Base-by-base conservation (phyloP, 2,888 invertebrate genomes). In the Ypsolopha scabrella region DNA sequence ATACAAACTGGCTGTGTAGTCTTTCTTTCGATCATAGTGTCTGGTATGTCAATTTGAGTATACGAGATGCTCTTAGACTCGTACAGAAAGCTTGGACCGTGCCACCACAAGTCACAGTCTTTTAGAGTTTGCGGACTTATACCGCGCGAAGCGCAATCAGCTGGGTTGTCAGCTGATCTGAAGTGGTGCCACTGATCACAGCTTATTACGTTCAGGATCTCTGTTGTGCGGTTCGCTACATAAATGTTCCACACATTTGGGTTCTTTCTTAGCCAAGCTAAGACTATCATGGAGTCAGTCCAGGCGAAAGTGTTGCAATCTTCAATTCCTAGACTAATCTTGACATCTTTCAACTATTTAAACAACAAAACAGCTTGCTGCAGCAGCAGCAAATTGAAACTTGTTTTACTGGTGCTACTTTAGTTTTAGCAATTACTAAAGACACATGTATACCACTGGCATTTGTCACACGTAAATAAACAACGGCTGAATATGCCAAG, bases 191-290 rank as follows among this genome's bases (percentile, higher is more conserved):
- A 41, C n/a, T 41, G 41, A n/a, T 11, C n/a, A 41, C 41, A n/a
- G 41, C n/a, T 41, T 41, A 11, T 41, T 7, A 41, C 7, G n/a
- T 41, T 41, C n/a, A 52, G 34, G 48, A 57, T 53, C 41, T 55
- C 53, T 1, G 56, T 52, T 14, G 50, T 46, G 7, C 59, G 49
- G 48, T 63, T 58, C 48, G 54, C 55, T 41, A 60, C 55, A 52
- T 57, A 59, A 45, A 60, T 59, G 47, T 54, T 45, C 60, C 60
- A 60, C 36, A 46, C 33, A 43, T 54, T 53, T 2, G 57, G 57
- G 3, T 41, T 39, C 43, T 52, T 53, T 13, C 46, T 43, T 4
- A 60, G 14, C 59, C 59, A 58, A 13, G 55, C 53, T 41, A 57
- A 50, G 14, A 58, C 57, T n/a, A 57, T 54, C 14, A 55, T 53